phyloP scores from a whole-genome alignment of 2,888 invertebrate species.

The Limenitis arthemis region DNA sequence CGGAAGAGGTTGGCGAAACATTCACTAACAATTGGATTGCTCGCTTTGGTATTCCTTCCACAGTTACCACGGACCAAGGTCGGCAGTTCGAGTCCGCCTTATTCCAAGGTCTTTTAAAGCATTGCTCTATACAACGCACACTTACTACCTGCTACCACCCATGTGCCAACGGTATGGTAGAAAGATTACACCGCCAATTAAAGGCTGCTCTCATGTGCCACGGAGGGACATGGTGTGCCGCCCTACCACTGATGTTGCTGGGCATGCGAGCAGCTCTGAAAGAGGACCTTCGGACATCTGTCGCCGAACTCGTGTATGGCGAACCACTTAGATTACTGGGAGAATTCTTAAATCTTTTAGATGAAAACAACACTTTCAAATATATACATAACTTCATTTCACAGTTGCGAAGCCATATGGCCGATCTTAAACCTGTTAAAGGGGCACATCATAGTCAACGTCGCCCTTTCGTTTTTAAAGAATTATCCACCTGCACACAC shows the following conservation, averaged over 20 bases:
- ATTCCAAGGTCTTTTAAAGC: slow-evolving; percentile 11
- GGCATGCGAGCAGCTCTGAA: slow-evolving; percentile 19
- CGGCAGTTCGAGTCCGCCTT: slow-evolving; percentile 25
- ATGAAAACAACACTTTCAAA: too few relatives aligned
- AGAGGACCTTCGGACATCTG: slow-evolving; percentile 14
- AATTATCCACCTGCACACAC: slow-evolving; percentile 3
- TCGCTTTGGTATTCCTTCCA: slow-evolving; percentile 21
- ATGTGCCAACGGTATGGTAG: slow-evolving; percentile 42
- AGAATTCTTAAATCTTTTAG: slow-evolving; percentile 4
- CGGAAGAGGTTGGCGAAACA: slow-evolving; percentile 20
- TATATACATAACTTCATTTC: background rate
- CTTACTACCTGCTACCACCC: slow-evolving; percentile 39
- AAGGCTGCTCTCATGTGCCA: slow-evolving; percentile 29
- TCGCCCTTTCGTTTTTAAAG: slow-evolving; percentile 11
- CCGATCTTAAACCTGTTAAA: slow-evolving; percentile 1
- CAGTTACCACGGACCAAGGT: slow-evolving; percentile 24
- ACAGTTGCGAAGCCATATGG: background rate
- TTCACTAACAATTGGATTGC: slow-evolving; percentile 23
- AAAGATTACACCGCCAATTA: slow-evolving; percentile 41
- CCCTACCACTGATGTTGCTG: slow-evolving; percentile 17
- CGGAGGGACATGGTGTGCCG: slow-evolving; percentile 9
- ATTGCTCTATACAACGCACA: too few relatives aligned
- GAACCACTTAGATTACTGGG: slow-evolving; percentile 18
- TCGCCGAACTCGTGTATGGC: slow-evolving; percentile 15
- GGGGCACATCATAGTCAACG: slow-evolving; percentile 3